Conservation (phyloP, 2,888 invertebrate species). For the Leptopilina syphax region DNA sequence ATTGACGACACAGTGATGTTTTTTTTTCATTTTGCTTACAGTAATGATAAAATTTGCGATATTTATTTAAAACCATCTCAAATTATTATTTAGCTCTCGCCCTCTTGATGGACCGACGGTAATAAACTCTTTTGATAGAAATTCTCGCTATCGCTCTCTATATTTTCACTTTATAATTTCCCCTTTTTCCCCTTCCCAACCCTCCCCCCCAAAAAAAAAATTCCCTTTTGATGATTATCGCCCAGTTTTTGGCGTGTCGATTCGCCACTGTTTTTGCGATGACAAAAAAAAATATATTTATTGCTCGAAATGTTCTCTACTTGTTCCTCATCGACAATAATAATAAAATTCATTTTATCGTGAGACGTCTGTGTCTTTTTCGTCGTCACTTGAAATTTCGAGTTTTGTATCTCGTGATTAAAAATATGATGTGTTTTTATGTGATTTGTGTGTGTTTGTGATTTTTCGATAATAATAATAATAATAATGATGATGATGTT, state of each 20-base stretch:
- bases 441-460: constrained; percentile 50
- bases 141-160: constrained; percentile 55
- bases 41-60: constrained; percentile 53
- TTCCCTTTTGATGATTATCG: constrained; percentile 56
- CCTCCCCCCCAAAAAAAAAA: constrained; percentile 9
- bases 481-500: constrained; percentile 55
- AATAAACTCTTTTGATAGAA: too few species aligned
- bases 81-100: constrained; percentile 48
- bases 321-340: constrained; percentile 12
- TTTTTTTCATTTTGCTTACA: constrained; percentile 48
- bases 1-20: constrained; percentile 68
- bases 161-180: constrained; percentile 53
- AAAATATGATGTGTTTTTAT: constrained; percentile 6
- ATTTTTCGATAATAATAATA: constrained; percentile 48
- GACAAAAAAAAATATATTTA: constrained; percentile 25
- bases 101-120: constrained; percentile 42
- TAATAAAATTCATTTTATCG: too few species aligned
- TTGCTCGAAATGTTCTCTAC: constrained; percentile 32
- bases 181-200: constrained; percentile 61
- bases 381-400: constrained; percentile 22
- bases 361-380: constrained; percentile 47
- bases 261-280: constrained; percentile 6
- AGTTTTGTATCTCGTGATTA: constrained; percentile 53
- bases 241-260: constrained; percentile 58
- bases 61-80: constrained; percentile 47